A percentile compares a stretch with the other conserved stretches of the same genome.
These are phyloP conservation scores for Gnathonemus echidnorhynchus DNA, from an alignment of 2,113 vertebrate genomes.

Conservation along the genomic window DNA sequence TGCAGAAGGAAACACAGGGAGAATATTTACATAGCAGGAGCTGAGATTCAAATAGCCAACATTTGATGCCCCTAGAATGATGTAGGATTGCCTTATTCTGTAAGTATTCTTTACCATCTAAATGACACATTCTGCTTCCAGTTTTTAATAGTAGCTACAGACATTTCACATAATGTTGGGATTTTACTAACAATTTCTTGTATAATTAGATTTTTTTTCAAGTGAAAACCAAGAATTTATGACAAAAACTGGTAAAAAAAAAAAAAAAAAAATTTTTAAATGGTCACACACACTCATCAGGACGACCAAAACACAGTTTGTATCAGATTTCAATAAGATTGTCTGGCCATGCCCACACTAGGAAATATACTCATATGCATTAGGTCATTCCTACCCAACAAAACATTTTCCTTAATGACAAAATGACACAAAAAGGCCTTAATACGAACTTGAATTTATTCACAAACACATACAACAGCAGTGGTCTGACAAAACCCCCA, in stretches of 20 bases:
- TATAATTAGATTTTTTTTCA: not conserved
- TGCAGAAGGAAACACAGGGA: not conserved
- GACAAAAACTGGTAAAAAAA: not conserved
- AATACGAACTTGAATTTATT: slow-evolving; percentile 30
- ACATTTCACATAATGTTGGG: not conserved
- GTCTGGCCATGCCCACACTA: not conserved
- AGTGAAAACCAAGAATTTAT: not conserved
- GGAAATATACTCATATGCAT: not conserved
- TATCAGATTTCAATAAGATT: not conserved
- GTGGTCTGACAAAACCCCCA: slow-evolving; percentile 8
- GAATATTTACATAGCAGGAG: not conserved
- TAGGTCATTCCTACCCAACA: not conserved
- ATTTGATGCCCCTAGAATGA: not conserved
- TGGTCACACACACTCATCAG: not conserved
- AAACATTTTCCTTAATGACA: not conserved
- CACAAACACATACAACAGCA: slow-evolving; percentile 30
- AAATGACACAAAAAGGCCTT: not conserved
- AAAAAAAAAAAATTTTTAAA: not conserved
- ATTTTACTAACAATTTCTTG: not conserved
- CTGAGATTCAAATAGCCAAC: not conserved
- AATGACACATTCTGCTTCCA: not conserved
- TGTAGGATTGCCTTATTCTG: not conserved
- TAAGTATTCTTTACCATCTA: not conserved
- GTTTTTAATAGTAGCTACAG: not conserved
- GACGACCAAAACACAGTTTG: not conserved